Evolutionary conservation across 2,797 vertebrate genomes (phyloP).

Genomic region (Alosa sapidissima): DNA sequence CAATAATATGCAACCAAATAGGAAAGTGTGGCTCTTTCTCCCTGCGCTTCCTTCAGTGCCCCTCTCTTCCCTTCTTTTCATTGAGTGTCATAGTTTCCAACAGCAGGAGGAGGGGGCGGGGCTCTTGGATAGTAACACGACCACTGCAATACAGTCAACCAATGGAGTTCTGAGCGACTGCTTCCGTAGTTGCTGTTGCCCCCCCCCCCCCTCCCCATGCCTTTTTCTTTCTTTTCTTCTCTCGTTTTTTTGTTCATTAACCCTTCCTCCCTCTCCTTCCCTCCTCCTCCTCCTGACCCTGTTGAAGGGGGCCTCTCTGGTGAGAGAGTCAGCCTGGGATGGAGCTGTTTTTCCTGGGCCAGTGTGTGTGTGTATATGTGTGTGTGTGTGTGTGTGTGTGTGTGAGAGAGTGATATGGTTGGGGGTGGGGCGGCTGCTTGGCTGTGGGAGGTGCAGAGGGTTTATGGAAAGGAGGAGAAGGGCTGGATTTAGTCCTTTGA

Average conservation of each 20-base stretch:
- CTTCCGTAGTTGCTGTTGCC: constrained; percentile 66
- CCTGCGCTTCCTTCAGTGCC: constrained; percentile 24
- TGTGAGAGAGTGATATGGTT: constrained; percentile 40
- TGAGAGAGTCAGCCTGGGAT: constrained; percentile 70
- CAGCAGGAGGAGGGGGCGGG: constrained; percentile 58
- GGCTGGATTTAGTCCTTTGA: constrained; percentile 86
- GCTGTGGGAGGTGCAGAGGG: constrained; percentile 60
- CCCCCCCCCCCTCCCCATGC: constrained; percentile 46
- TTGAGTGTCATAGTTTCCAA: constrained; percentile 78
- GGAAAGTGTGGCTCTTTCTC: neutral
- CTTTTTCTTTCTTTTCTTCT: constrained; percentile 39
- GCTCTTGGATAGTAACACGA: constrained; percentile 67
- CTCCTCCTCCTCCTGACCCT: constrained; percentile 75
- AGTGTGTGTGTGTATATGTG: constrained; percentile 58
- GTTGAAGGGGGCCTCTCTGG: constrained; percentile 74
- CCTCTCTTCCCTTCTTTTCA: constrained; percentile 48
- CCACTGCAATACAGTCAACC: constrained; percentile 69
- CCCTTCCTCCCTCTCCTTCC: constrained; percentile 56
- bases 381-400: constrained; percentile 58
- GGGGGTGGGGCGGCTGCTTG: constrained; percentile 61
- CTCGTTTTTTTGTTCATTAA: constrained; percentile 56
- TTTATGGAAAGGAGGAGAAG: constrained; percentile 48
- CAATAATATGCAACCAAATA: neutral
- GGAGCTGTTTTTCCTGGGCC: constrained; percentile 77
- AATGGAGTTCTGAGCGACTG: constrained; percentile 67